Evolutionary conservation across 1,140 invertebrate genomes (phyloP).

Genomic region (Zaprionus gabonicus): DNA sequence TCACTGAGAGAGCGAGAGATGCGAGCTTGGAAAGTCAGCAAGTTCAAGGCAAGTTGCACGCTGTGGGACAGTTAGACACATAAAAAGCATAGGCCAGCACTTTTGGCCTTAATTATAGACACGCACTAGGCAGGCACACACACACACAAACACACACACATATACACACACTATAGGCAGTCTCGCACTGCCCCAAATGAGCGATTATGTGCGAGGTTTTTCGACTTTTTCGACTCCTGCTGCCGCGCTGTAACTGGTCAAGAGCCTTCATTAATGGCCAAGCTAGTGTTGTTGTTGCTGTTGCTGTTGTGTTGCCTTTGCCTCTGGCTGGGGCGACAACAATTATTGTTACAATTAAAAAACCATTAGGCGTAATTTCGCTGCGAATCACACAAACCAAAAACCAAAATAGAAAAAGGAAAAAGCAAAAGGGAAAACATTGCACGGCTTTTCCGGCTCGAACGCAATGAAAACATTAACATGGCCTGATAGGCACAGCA

Average conservation of each 20-base stretch:
- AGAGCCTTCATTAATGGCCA: conserved; percentile 68
- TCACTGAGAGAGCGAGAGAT: conserved; percentile 46
- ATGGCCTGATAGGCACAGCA: conserved; percentile 19
- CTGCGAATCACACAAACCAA: conserved; percentile 21
- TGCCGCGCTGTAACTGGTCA: conserved; percentile 47
- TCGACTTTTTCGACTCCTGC: conserved; percentile 29
- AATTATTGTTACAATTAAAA: conserved; percentile 84
- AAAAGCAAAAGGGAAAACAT: not conserved
- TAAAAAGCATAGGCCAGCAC: conserved; percentile 74
- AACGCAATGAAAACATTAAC: conserved; percentile 79
- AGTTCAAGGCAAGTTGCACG: conserved; percentile 62
- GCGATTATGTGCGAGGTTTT: conserved; percentile 51
- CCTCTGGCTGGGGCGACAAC: conserved; percentile 59
- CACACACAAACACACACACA: conserved; percentile 26
- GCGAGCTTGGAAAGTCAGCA: conserved; percentile 50
- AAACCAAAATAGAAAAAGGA: conserved; percentile 9
- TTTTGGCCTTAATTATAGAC: conserved; percentile 80
- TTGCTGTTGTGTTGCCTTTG: conserved; percentile 19
- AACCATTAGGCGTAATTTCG: conserved; percentile 81
- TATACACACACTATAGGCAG: conserved; percentile 22
- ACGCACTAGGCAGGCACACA: conserved; percentile 51
- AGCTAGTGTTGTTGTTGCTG: conserved; percentile 15
- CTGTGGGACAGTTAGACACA: conserved; percentile 55
- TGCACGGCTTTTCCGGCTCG: conserved; percentile 64
- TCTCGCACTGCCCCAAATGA: conserved; percentile 36